Conservation (phyloP, 2,888 invertebrate species). For the Strigamia crassipes region DNA sequence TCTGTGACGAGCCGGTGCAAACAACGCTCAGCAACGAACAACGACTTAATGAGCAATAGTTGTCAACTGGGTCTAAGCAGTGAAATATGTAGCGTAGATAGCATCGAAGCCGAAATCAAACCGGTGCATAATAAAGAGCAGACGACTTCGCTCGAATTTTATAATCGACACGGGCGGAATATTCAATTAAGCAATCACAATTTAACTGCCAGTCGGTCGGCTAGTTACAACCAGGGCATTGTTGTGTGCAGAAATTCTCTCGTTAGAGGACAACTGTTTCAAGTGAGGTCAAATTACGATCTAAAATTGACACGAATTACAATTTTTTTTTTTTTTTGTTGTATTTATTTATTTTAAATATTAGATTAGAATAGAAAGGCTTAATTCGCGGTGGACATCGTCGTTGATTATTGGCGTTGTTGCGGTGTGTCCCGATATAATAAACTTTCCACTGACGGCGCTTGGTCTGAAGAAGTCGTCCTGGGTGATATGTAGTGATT, state of each 20-base stretch:
- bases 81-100: constrained; percentile 54
- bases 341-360: constrained; percentile 23
- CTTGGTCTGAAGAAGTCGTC: constrained; percentile 77
- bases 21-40: neutral
- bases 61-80: constrained; percentile 25
- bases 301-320: neutral
- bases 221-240: constrained; percentile 76
- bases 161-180: constrained; percentile 82
- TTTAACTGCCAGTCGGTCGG: constrained; percentile 71
- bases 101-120: constrained; percentile 56
- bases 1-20: constrained; percentile 66
- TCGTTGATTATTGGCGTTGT: constrained; percentile 78
- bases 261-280: constrained; percentile 70
- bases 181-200: constrained; percentile 70
- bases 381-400: constrained; percentile 76
- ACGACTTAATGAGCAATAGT: neutral
- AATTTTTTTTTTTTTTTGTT: too few species aligned
- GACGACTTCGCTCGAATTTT: constrained; percentile 57
- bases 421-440: constrained; percentile 71
- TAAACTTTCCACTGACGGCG: constrained; percentile 71
- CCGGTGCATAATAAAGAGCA: constrained; percentile 44
- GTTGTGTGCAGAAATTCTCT: constrained; percentile 68
- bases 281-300: constrained; percentile 61
- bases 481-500: constrained; percentile 81
- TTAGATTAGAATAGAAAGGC: constrained; percentile 68